A percentile compares a stretch with the other conserved stretches of the same genome.
Conservation (phyloP, 2,113 vertebrate genomes). For the Pardalotus punctatus region DNA sequence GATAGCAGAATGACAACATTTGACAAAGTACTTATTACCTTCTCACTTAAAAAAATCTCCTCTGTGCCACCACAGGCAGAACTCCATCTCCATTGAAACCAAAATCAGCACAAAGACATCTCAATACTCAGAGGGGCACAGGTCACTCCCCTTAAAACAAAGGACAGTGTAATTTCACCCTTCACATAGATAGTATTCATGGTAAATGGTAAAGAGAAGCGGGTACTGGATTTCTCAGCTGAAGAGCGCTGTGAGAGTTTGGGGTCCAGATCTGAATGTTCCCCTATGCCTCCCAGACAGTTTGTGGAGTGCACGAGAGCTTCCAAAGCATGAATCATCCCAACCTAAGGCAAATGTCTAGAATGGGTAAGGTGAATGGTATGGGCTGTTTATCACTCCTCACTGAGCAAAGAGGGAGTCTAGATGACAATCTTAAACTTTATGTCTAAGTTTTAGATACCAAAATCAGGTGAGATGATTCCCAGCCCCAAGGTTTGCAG, state of each 20-base stretch:
- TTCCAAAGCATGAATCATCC: constrained; percentile 41
- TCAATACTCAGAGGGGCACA: background rate
- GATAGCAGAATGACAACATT: background rate
- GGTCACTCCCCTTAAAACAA: background rate
- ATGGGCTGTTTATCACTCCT: constrained; percentile 54
- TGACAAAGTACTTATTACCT: background rate
- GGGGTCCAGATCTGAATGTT: background rate
- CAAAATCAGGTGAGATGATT: constrained; percentile 12
- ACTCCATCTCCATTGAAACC: background rate
- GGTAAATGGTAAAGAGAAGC: background rate
- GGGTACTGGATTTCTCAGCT: background rate
- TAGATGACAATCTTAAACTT: constrained; percentile 57
- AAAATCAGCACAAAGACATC: background rate
- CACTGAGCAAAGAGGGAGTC: background rate
- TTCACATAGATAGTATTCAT: background rate
- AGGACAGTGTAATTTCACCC: background rate
- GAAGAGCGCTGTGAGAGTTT: background rate
- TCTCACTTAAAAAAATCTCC: background rate
- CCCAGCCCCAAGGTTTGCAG: constrained; percentile 34
- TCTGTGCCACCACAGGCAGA: background rate
- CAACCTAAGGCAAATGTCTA: constrained; percentile 24
- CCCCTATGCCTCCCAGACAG: background rate
- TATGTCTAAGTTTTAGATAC: constrained; percentile 24
- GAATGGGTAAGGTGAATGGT: constrained; percentile 24
- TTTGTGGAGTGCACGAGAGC: background rate